These are phyloP conservation scores for Cataglyphis albicans DNA, from an alignment of 2,888 invertebrate species.

Conservation along the genomic window DNA sequence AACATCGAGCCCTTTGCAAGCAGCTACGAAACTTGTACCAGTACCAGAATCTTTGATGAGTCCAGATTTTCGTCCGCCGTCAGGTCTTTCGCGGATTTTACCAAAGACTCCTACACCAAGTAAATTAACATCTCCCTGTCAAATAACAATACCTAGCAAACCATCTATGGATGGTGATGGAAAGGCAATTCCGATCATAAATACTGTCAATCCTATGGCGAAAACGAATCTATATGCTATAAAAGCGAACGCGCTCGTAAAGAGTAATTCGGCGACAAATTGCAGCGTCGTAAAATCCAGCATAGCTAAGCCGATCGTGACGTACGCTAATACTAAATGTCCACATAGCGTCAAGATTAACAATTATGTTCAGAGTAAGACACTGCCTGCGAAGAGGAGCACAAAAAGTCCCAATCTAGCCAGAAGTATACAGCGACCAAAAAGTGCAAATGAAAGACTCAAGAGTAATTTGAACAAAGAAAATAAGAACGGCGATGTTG, in stretches of 20 bases:
- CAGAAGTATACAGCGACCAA: slow-evolving; percentile 77
- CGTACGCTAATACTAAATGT: slow-evolving; percentile 78
- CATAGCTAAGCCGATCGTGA: slow-evolving; percentile 81
- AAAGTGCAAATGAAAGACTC: slow-evolving; percentile 75
- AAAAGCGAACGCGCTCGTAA: slow-evolving; percentile 79
- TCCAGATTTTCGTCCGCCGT: slow-evolving; percentile 89
- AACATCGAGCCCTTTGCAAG: slow-evolving; percentile 90
- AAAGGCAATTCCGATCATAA: slow-evolving; percentile 80
- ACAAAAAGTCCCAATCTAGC: slow-evolving; percentile 80
- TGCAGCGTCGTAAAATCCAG: slow-evolving; percentile 76
- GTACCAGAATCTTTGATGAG: slow-evolving; percentile 96
- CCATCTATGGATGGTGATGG: slow-evolving; percentile 75
- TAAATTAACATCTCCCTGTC: slow-evolving; percentile 82
- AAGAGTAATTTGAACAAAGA: slow-evolving; percentile 72
- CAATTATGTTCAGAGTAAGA: slow-evolving; percentile 83
- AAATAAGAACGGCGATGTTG: slow-evolving; percentile 70
- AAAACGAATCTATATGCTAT: slow-evolving; percentile 77
- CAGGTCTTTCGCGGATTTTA: slow-evolving; percentile 81
- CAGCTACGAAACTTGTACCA: slow-evolving; percentile 94
- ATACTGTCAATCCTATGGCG: slow-evolving; percentile 80
- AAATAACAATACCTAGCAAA: slow-evolving; percentile 80
- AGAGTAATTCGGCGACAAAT: slow-evolving; percentile 82
- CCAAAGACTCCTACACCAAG: slow-evolving; percentile 80
- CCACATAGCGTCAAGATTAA: slow-evolving; percentile 83
- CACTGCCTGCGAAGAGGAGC: slow-evolving; percentile 78